phyloP scores from a whole-genome alignment of 92 coral and sea anemone species.

The Umimayanthus kanabou region DNA sequence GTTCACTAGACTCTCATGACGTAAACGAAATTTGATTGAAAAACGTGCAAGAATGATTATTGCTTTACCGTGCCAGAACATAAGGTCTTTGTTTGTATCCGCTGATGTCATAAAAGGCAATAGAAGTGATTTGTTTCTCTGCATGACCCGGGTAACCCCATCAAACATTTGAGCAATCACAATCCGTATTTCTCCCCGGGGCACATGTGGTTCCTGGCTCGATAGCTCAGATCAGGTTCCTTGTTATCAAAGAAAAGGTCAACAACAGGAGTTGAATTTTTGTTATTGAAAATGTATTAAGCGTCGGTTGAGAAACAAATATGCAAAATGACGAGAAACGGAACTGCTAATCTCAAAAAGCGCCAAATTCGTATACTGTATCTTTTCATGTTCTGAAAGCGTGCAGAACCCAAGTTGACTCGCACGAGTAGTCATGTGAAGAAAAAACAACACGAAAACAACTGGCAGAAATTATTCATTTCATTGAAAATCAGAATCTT shows the following conservation, averaged over 20 bases:
- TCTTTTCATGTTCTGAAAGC: background rate
- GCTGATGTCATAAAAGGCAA: constrained; percentile 22
- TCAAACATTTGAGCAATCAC: constrained; percentile 16
- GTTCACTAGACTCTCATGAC: background rate
- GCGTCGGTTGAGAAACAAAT: background rate
- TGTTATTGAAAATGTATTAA: background rate
- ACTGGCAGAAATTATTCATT: too few species aligned
- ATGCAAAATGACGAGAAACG: background rate
- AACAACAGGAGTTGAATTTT: background rate
- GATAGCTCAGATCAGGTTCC: too few species aligned
- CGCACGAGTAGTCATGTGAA: background rate
- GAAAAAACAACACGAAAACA: background rate
- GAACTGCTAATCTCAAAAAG: constrained; percentile 16
- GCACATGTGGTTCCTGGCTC: constrained; percentile 14
- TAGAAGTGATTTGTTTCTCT: background rate
- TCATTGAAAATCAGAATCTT: too few species aligned
- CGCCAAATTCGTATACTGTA: background rate
- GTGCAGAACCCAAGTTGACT: background rate
- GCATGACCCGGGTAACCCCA: constrained; percentile 27
- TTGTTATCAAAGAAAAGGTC: background rate
- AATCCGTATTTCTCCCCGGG: constrained; percentile 13
- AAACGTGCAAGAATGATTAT: constrained; percentile 27
- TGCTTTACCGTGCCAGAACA: constrained; percentile 16
- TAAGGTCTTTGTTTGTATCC: background rate
- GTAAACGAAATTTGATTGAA: background rate